Evolutionary conservation across 1,140 invertebrate genomes (phyloP), one percentile per base, ranked within the genome.

Genomic region (Brachionus paranguensis): DNA sequence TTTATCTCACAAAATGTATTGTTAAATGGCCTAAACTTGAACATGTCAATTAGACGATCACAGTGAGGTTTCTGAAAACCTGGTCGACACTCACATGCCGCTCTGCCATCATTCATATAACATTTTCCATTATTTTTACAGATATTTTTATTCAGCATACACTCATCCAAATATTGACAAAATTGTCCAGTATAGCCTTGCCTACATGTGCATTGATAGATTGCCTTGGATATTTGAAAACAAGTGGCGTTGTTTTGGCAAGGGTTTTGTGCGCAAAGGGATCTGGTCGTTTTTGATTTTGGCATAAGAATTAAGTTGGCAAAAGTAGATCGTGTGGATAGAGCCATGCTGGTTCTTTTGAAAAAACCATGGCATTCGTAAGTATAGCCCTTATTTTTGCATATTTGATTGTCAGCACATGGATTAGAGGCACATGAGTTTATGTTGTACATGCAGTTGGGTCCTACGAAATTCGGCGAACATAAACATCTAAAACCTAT

Each of bases 391-490:
- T 12, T 64, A 12, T 68, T 81, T 11, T 17, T 47, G 45, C 85
- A 86, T 11, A 45, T 55, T 37, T 68, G 79, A 55, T 83, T 24
- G 17, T 47, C 24, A 29, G 14, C 29, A 47, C 81, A 83, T 41
- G 85, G 85, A 78, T 84, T 85, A 4, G 85, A 85, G 6, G 79
- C 60, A 81, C 86, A 86, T n/a, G 81, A 33, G 33, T 53, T 84
- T n/a, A 47, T 53, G 43, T 55, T 72, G 14, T 29, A 91, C 87
- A 95, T 94, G 87, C 95, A 96, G 81, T 92, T 91, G 27, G 92
- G 90, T 33, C 96, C 97, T 37, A 92, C 92, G 88, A 93, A 99
- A 1, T 96, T 97, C 87, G 95, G 93, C 3, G 93, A 92, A 87
- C 97, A 99, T 55, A 94, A 92, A 87, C 97, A 99, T 84, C 92